A percentile compares a stretch with the other conserved stretches of the same genome.
These are phyloP conservation scores for Artibeus lituratus DNA, from an alignment of 2,797 vertebrate genomes.

Conservation along the genomic window DNA sequence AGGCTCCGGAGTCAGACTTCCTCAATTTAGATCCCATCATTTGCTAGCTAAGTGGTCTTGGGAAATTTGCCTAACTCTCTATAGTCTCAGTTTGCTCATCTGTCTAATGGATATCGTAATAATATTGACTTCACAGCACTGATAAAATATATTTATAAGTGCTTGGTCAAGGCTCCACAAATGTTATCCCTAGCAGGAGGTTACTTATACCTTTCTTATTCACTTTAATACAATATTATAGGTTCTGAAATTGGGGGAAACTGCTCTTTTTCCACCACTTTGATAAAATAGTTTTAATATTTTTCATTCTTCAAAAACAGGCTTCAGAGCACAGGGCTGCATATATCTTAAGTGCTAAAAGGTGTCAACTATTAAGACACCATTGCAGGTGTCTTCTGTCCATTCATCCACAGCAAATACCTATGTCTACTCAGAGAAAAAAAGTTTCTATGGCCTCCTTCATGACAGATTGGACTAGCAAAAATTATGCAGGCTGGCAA, in stretches of 20 bases:
- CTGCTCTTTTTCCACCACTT: background rate
- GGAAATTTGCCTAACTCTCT: background rate
- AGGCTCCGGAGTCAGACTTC: background rate
- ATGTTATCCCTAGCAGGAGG: background rate
- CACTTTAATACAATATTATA: background rate
- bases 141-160: background rate
- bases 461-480: background rate
- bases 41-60: background rate
- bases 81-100: background rate
- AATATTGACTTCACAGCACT: background rate
- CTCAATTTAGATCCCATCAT: background rate
- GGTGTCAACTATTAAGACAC: background rate
- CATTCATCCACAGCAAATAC: background rate
- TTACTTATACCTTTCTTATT: background rate
- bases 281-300: background rate
- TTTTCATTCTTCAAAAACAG: background rate
- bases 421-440: background rate
- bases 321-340: background rate
- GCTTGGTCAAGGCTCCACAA: background rate
- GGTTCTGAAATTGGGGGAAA: conserved; percentile 18
- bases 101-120: background rate
- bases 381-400: background rate
- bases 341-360: background rate
- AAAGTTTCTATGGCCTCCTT: background rate
- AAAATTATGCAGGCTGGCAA: conserved; percentile 7